Evolutionary conservation across 2,113 vertebrate species (phyloP).

Genomic region (Misgurnus mizolepis): DNA sequence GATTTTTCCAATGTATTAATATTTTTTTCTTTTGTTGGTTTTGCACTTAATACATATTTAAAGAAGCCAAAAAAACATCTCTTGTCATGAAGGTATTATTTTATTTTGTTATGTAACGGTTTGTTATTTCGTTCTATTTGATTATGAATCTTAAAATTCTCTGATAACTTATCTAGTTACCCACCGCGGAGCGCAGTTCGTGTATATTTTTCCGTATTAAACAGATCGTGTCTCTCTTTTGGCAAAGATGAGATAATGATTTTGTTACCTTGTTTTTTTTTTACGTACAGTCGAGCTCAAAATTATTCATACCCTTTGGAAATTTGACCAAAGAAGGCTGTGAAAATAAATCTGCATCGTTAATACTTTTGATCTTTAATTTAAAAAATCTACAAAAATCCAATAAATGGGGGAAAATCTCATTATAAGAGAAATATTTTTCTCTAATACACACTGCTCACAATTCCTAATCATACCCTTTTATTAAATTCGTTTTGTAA

Average conservation of each 20-base stretch:
- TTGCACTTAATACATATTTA: constrained; percentile 55
- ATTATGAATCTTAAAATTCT: background rate
- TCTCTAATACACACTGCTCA: too few relatives aligned
- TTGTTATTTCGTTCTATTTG: background rate
- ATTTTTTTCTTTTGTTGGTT: background rate
- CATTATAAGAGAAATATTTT: too few relatives aligned
- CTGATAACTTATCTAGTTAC: background rate
- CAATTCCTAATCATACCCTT: too few relatives aligned
- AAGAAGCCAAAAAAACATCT: constrained; percentile 43
- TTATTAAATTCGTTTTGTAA: too few relatives aligned
- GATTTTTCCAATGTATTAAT: too few relatives aligned
- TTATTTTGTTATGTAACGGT: background rate
- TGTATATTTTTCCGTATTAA: background rate
- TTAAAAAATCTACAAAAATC: too few relatives aligned
- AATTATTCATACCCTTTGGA: constrained; percentile 35
- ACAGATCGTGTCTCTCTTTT: constrained; percentile 2
- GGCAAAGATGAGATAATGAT: constrained; percentile 47
- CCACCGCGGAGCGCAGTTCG: background rate
- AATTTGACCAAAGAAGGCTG: background rate
- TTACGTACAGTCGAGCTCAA: constrained; percentile 64
- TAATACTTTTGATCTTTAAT: too few relatives aligned
- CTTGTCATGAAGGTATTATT: constrained; percentile 15
- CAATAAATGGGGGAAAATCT: too few relatives aligned
- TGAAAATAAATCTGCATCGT: constrained; percentile 13
- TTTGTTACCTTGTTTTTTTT: constrained; percentile 78